phyloP scores from a whole-genome alignment of 2,888 invertebrate species.

The Drosophila ezoana region DNA sequence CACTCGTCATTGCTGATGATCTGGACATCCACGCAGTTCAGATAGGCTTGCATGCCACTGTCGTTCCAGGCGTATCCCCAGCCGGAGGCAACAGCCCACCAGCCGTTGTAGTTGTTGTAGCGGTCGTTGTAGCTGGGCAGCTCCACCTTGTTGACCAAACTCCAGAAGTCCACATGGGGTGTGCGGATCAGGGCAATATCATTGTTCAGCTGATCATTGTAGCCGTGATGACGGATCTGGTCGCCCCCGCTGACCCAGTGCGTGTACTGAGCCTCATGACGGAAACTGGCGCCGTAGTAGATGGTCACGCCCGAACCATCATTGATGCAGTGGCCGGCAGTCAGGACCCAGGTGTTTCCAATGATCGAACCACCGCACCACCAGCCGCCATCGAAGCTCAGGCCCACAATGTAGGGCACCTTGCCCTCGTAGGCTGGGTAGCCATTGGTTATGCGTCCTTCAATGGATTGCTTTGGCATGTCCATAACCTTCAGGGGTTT shows the following conservation, averaged over 20 bases:
- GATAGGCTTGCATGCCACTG: conserved; percentile 78
- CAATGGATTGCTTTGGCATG: conserved; percentile 35
- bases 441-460: conserved; percentile 78
- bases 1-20: conserved; percentile 77
- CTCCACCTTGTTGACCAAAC: conserved; percentile 44
- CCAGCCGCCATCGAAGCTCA: conserved; percentile 63
- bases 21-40: conserved; percentile 68
- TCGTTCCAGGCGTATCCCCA: conserved; percentile 70
- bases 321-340: conserved; percentile 79
- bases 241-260: conserved; percentile 52
- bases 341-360: conserved; percentile 67
- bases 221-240: conserved; percentile 52
- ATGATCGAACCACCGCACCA: conserved; percentile 82
- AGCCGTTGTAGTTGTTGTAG: conserved; percentile 44
- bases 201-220: conserved; percentile 62
- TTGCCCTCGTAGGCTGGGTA: conserved; percentile 66
- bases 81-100: conserved; percentile 66
- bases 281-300: conserved; percentile 62
- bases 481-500: conserved; percentile 44
- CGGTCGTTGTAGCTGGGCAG: conserved; percentile 55
- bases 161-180: conserved; percentile 62
- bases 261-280: conserved; percentile 54
- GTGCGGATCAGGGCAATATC: conserved; percentile 68
- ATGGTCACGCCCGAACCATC: conserved; percentile 54
- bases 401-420: conserved; percentile 77